These are phyloP conservation scores for Acanthosepion esculentum DNA, from an alignment of 2,888 invertebrate genomes.

Conservation along the genomic window DNA sequence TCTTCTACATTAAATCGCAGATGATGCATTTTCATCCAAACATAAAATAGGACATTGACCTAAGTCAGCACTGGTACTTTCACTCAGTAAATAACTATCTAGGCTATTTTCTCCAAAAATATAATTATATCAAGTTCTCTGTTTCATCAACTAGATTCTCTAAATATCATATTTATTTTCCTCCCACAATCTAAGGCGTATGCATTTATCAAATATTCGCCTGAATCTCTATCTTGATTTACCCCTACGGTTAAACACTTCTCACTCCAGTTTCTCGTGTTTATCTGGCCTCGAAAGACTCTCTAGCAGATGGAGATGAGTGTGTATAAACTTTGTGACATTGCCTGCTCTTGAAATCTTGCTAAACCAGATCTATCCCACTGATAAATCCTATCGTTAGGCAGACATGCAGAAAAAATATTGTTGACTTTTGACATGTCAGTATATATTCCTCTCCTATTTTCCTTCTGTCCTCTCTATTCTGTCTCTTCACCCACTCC, in stretches of 20 bases:
- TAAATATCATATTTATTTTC: background rate
- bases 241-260: background rate
- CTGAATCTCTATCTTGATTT: background rate
- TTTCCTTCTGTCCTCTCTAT: too few relatives aligned
- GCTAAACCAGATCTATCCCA: background rate
- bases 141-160: background rate
- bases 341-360: background rate
- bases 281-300: background rate
- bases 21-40: background rate
- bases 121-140: background rate
- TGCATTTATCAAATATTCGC: background rate
- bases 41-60: too few relatives aligned
- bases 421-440: background rate
- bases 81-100: too few relatives aligned
- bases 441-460: too few relatives aligned
- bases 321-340: background rate
- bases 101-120: background rate
- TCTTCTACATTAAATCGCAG: background rate
- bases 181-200: background rate
- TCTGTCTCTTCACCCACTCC: too few relatives aligned
- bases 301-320: background rate
- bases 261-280: background rate
- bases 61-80: background rate
- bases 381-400: background rate
- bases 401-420: background rate